Evolutionary conservation across 1,140 invertebrate species (phyloP), one percentile per base, ranked within the genome.

Genomic region (Geopemphigus sp.): DNA sequence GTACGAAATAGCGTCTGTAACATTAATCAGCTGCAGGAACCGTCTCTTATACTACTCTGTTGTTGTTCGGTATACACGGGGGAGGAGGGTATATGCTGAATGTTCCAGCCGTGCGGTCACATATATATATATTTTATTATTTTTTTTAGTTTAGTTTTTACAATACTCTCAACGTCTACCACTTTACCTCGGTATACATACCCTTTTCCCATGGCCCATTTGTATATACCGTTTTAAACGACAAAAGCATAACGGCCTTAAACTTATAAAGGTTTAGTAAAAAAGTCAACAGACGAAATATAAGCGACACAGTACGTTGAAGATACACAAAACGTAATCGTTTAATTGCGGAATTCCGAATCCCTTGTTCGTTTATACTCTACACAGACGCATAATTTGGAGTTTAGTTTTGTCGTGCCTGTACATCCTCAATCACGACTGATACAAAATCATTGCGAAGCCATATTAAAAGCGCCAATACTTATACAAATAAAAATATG

Each of bases 21-120:
- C 50, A 73, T 73, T 56, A 73, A 73, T 73, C 70, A 73, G 70
- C 22, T 73, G 17, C 70, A 73, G 53, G 19, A 56, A 73, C 29
- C 70, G 8, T 54, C 50, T 50, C 47, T 12, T 50, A 50, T 50
- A 24, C 15, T 32, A 22, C 32, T 19, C 24, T 47, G 6, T 22
- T n/a, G 19, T 56, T 56, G 29, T 73, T n/a, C n/a, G n/a, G n/a
- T n/a, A n/a, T n/a, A n/a, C n/a, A n/a, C n/a, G n/a, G n/a, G n/a
- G n/a, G n/a, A n/a, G n/a, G n/a, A n/a, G n/a, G 26, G 22, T 56
- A 15, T 26, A n/a, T 50, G 17, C 22, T 50, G 39, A 70, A 70
- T 50, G 26, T 14, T 70, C 47, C 10, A 73, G 17, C 15, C 32
- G 32, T 73, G 53, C 11, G 26, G 26, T 73, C 56, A 32, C 32